These are phyloP conservation scores for Ischnura elegans DNA, from an alignment of 2,888 invertebrate genomes.

Conservation along the genomic window DNA sequence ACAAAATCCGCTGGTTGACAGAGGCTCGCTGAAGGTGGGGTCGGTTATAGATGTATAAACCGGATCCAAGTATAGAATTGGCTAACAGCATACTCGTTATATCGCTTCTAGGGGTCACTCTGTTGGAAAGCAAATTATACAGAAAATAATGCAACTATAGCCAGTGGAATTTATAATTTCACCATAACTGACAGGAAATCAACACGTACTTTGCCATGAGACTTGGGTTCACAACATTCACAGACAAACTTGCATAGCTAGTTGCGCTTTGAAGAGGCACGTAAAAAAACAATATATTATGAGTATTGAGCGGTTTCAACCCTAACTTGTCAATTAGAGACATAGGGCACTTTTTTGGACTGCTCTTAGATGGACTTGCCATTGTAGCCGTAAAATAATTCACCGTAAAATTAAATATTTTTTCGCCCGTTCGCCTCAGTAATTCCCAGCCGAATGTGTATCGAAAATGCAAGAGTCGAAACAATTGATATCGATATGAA, in stretches of 20 bases:
- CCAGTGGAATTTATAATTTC: not conserved
- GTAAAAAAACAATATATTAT: constrained; percentile 88
- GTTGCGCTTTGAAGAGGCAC: constrained; percentile 87
- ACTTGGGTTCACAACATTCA: constrained; percentile 92
- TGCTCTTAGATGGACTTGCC: constrained; percentile 33
- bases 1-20: constrained; percentile 82
- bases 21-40: constrained; percentile 86
- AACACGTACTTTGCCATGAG: constrained; percentile 83
- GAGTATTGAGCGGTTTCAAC: constrained; percentile 85
- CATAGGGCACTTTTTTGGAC: constrained; percentile 7
- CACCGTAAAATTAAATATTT: not conserved
- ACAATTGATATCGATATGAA: not conserved
- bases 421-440: not conserved
- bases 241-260: constrained; percentile 88
- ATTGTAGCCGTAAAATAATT: not conserved
- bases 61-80: constrained; percentile 89
- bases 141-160: constrained; percentile 10
- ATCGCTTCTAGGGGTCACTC: constrained; percentile 86
- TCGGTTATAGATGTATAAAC: constrained; percentile 90
- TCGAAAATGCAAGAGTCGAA: not conserved
- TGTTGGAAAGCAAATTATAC: constrained; percentile 77
- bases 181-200: not conserved
- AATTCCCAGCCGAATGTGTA: not conserved
- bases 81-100: constrained; percentile 90
- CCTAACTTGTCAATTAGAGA: constrained; percentile 72